Evolutionary conservation across 2,113 vertebrate species (phyloP), one percentile per base, ranked within the genome.

Genomic region (Pomatostomus ruficeps): DNA sequence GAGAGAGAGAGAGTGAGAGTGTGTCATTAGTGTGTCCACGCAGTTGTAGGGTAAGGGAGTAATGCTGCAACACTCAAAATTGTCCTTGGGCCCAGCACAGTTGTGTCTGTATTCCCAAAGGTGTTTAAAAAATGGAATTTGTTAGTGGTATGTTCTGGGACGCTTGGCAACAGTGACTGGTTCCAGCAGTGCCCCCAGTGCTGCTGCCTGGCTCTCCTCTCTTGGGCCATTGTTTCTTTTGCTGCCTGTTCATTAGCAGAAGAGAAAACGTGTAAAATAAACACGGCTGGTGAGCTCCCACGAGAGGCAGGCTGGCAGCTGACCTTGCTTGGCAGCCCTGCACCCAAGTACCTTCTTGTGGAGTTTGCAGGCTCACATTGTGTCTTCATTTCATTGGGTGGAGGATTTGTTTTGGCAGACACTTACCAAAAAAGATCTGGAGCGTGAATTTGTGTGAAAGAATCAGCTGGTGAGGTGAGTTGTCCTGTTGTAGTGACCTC

Each of bases 171-270:
- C 35, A 28, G 35, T 0, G 3, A 8, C 24, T 84, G 71, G 48
- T 62, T 89, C 58, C 43, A 61, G 85, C 82, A 36, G 17, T 62
- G 58, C 74, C 67, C 81, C 66, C 61, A 48, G 42, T 8, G 2
- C 78, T 89, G 89, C 79, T 9, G 10, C 82, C 75, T 75, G 51
- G 52, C 85, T 89, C 70, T 46, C 31, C 24, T 74, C 63, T 85
- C 84, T 75, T 80, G 66, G 61, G 76, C 51, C 78, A 78, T 93
- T 95, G 96, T 94, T 97, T 96, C 91, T 95, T 95, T 87, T 81
- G 76, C 83, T 92, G 77, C 74, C 49, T 57, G 67, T 85, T 92
- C 38, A 3, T 91, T 94, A 95, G 78, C 67, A 85, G 88, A 61
- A 79, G 61, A 91, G 90, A 96, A 93, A 85, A 74, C 8, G 65